Evolutionary conservation across 2,797 vertebrate species (phyloP).

Genomic region (Orientallactaga sibirica): DNA sequence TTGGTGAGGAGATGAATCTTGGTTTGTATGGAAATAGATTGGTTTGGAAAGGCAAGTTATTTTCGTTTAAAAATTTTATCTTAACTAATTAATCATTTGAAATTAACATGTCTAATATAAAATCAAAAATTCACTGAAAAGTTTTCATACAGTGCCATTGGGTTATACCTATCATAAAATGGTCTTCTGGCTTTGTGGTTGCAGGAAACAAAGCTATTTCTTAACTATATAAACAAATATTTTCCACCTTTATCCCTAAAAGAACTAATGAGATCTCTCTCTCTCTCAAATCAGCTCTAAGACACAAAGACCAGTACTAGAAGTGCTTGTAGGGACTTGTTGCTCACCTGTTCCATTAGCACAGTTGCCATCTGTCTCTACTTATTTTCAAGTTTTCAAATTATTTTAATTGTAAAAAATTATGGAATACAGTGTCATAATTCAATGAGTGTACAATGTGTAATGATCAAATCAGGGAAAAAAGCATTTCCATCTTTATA

Average conservation of each 20-base stretch:
- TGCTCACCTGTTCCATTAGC: neutral
- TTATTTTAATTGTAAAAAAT: neutral
- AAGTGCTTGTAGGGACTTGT: neutral
- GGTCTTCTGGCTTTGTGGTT: neutral
- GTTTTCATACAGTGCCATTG: neutral
- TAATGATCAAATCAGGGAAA: neutral
- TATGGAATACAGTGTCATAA: neutral
- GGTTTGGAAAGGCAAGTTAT: slow-evolving; percentile 32
- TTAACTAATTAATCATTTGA: slow-evolving; percentile 45
- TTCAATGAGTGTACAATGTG: neutral
- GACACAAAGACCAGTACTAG: slow-evolving; percentile 10
- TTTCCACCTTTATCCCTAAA: slow-evolving; percentile 20
- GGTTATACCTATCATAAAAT: neutral
- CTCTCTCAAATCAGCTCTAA: neutral
- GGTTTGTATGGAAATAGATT: slow-evolving; percentile 5
- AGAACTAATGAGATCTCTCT: neutral
- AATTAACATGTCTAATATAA: slow-evolving; percentile 1
- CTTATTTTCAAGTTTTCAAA: neutral
- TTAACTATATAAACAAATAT: neutral
- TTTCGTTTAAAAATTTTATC: neutral
- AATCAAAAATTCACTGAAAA: slow-evolving; percentile 3
- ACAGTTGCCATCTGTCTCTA: neutral
- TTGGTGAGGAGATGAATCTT: neutral
- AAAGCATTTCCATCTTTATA: neutral
- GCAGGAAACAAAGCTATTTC: slow-evolving; percentile 25